Base-by-base conservation (phyloP, 1,140 invertebrate species). In the Proales similis region DNA sequence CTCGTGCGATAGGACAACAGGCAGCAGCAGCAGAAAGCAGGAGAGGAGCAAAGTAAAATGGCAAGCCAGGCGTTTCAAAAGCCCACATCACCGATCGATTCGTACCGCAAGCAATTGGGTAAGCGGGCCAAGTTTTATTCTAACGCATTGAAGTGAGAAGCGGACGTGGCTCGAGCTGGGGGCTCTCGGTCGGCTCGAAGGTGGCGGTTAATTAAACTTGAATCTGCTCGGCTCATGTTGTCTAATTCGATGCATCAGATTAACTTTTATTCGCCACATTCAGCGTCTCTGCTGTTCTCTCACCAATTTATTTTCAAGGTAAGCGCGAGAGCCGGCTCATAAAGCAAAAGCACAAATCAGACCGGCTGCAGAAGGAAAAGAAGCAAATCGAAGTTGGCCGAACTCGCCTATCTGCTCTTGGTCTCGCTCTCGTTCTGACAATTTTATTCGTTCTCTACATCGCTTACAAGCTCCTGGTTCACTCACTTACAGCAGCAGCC, bases 91-190 rank as follows among this genome's bases (percentile, higher is more conserved):
- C 51, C 17, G 11, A 57, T 57, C 6, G 51, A 57, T 11, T 42
- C 39, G 1, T 42, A 57, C 38, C 24, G 51, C 19, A 57, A 57
- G 26, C 51, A 57, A 57, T 20, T 57, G 11, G 51, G 51, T 26
- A 36, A 9, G 9, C 14, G 33, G 33, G 9, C 14, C 14, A 9
- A 9, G 9, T 14, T 36, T 36, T 36, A 36, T 9, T 36, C 9
- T 9, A 36, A 36, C 14, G 33, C 14, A 9, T 9, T 9, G 33
- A 36, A 36, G 9, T 9, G 9, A 36, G 14, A 36, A 36, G 14
- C 9, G 14, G 14, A 14, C 9, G 14, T 9, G 14, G 14, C 14
- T 36, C 14, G 9, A 36, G 14, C 14, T 36, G 14, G 9, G 9
- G 9, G 9, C 33, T 36, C 33, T 36, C 33, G 14, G 14, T 36